Evolutionary conservation across 2,797 vertebrate genomes (phyloP).

Genomic region (Acrocephalus scirpaceus): DNA sequence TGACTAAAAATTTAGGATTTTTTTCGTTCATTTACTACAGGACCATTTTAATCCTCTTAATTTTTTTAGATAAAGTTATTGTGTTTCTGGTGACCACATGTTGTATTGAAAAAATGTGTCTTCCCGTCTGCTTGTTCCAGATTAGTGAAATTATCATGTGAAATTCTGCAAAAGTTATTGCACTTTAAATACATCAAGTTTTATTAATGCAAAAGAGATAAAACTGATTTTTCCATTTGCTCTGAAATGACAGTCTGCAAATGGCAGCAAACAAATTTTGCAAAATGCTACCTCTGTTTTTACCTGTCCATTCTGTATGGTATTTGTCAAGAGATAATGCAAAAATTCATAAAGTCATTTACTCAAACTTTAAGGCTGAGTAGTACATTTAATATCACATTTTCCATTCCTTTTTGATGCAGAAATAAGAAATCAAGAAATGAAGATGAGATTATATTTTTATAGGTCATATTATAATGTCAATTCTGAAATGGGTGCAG

Average conservation of each 20-base stretch:
- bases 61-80: not conserved
- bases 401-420: not conserved
- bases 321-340: not conserved
- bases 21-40: not conserved
- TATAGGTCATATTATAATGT: not conserved
- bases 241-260: not conserved
- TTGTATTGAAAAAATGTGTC: not conserved
- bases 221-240: not conserved
- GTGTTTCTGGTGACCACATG: not conserved
- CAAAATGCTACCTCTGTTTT: not conserved
- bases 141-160: conserved; percentile 5
- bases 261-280: conserved; percentile 24
- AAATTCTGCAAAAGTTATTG: conserved; percentile 48
- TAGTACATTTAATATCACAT: not conserved
- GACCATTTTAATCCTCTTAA: not conserved
- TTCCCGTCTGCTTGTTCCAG: not conserved
- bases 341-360: not conserved
- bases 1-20: not conserved
- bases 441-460: not conserved
- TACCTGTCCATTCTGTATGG: not conserved
- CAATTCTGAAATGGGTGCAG: not conserved
- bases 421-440: conserved; percentile 18
- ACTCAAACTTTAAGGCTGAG: not conserved
- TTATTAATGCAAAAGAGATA: conserved; percentile 23
- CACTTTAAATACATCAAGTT: conserved; percentile 18